A percentile compares a stretch with the other conserved stretches of the same genome.
These are phyloP conservation scores for Acanthaster planci DNA, from an alignment of 35 echinoderm and acorn worm genomes.

Conservation along the genomic window DNA sequence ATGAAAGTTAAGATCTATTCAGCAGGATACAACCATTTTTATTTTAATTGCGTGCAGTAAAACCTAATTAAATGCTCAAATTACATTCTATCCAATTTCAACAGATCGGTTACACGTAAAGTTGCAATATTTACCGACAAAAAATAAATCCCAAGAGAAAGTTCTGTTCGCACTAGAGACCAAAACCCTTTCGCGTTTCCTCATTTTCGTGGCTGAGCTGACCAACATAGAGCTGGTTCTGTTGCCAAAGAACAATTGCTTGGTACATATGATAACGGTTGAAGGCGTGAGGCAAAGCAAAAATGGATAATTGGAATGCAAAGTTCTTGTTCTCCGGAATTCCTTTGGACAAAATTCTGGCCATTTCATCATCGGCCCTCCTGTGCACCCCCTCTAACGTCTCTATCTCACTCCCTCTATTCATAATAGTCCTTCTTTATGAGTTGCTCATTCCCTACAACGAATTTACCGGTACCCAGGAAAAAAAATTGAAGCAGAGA, in stretches of 20 bases:
- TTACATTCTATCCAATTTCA: too few species aligned
- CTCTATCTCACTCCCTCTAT: not conserved
- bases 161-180: too few species aligned
- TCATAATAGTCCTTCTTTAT: not conserved
- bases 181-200: too few species aligned
- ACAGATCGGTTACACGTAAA: too few species aligned
- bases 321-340: not conserved
- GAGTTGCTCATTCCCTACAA: slow-evolving; percentile 7
- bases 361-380: not conserved
- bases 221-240: too few species aligned
- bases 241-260: not conserved
- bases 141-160: too few species aligned
- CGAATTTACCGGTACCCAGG: not conserved
- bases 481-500: not conserved
- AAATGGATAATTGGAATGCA: slow-evolving; percentile 2
- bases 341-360: slow-evolving; percentile 9
- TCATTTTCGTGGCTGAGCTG: too few species aligned
- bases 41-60: too few species aligned
- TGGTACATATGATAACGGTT: not conserved
- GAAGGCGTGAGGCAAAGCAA: not conserved
- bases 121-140: too few species aligned
- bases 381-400: not conserved
- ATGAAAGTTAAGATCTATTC: too few species aligned
- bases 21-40: too few species aligned
- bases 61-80: too few species aligned